Evolutionary conservation across 2,797 vertebrate genomes (phyloP), one percentile per base, ranked within the genome.

Genomic region (Malurus splendens): DNA sequence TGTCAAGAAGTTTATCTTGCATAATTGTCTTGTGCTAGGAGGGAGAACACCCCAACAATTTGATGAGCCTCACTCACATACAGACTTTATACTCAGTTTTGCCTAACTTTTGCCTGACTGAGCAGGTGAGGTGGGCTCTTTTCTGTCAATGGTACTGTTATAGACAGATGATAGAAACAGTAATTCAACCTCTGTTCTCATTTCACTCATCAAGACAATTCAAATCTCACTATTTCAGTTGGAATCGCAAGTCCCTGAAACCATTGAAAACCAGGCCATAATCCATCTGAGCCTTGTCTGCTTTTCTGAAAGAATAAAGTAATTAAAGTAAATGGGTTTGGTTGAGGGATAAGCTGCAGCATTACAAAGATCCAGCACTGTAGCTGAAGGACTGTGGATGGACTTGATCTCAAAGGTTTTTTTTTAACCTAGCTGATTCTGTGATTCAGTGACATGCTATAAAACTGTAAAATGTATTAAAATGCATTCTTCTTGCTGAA

Each of bases 151-250:
- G 17, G 15, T 71, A 5, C 39, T 54, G 12, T 41, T 78, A 36
- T 2, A 22, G 51, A 45, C 18, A 86, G 47, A 39, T n/a, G 18
- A 75, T 56, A 87, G 51, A 62, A 72, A 62, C 36, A 51, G 30
- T 45, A 88, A 50, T 70, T 60, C 36, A 64, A 8, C 36, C 60
- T 82, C 57, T 77, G 27, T 75, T 92, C 54, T 70, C n/a, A 27
- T 25, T 78, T 86, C 72, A 9, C 20, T 62, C 14, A 55, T 68
- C 5, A 47, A 83, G 36, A 64, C 36, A 12, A 20, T 65, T 74
- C 55, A 73, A 12, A 70, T 80, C 12, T 70, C 32, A 5, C 41
- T 4, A 77, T 67, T 86, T 87, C 76, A n/a, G 5, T 2, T 67
- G 47, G 36, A 89, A 71, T 23, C 87, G 9, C 14, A 52, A 32